Evolutionary conservation across 1,140 invertebrate genomes (phyloP).

Genomic region (Dendroctonus ponderosae): DNA sequence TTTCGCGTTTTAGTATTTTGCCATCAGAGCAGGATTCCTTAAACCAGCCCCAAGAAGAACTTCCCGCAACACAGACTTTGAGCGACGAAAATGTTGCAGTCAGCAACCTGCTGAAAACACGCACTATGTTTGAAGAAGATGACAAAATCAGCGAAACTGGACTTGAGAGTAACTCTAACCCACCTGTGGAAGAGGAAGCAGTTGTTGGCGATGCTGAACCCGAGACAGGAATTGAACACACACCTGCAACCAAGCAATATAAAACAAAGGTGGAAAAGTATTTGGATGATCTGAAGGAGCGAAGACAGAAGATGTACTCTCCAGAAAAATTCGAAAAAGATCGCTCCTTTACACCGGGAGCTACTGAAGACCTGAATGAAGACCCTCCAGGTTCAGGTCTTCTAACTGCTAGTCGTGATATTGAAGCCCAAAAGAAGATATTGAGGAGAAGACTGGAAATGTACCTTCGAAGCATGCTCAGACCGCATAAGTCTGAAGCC

Average conservation of each 20-base stretch:
- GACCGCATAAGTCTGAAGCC: no score
- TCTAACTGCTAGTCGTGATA: no score
- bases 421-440: no score
- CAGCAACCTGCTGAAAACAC: not conserved
- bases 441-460: no score
- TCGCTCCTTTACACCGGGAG: not conserved
- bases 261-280: constrained; percentile 25
- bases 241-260: constrained; percentile 1
- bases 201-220: not conserved
- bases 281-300: constrained; percentile 20
- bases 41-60: no score
- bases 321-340: constrained; percentile 16
- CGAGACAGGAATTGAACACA: not conserved
- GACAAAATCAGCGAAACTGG: not conserved
- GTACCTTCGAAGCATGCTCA: no score
- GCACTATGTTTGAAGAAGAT: constrained; percentile 12
- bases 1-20: no score
- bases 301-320: constrained; percentile 15
- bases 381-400: not conserved
- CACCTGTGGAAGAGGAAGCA: not conserved
- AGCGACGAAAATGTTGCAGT: no score
- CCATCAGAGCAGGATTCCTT: no score
- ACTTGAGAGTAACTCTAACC: not conserved
- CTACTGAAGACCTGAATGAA: not conserved
- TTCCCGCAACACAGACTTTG: no score